phyloP scores from a whole-genome alignment of 2,113 vertebrate genomes.

The Rhinichthys klamathensis region DNA sequence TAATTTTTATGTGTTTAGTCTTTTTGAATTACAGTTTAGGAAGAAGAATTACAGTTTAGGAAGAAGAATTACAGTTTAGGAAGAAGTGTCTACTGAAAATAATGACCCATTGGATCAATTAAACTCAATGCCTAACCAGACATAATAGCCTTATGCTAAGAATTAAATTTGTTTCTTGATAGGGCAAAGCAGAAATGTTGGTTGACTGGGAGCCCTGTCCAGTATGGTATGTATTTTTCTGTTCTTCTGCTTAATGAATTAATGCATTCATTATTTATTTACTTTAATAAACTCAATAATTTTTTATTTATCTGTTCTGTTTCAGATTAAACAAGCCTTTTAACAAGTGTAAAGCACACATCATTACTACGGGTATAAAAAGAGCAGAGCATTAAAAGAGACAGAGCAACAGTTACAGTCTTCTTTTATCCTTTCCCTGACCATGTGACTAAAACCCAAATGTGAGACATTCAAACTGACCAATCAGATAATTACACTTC shows the following conservation, averaged over 20 bases:
- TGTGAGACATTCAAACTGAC: no score
- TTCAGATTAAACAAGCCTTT: no score
- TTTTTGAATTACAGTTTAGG: neutral
- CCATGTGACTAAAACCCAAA: no score
- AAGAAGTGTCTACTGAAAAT: neutral
- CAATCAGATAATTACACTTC: no score
- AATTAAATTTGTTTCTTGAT: neutral
- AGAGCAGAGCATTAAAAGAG: no score
- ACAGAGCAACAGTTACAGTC: no score
- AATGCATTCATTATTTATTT: neutral
- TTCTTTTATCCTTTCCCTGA: no score
- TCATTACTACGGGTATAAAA: no score
- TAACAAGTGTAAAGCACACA: no score
- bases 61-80: neutral
- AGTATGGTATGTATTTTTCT: neutral
- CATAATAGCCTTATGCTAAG: neutral
- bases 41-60: neutral
- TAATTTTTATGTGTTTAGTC: neutral
- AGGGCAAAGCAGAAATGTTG: neutral
- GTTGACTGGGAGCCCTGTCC: constrained; percentile 4
- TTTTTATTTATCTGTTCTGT: neutral
- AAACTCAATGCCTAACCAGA: neutral
- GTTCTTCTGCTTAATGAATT: neutral
- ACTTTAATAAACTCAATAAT: neutral
- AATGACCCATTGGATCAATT: neutral